These are phyloP conservation scores for Esox niger DNA, from an alignment of 2,113 vertebrate genomes.

Conservation along the genomic window DNA sequence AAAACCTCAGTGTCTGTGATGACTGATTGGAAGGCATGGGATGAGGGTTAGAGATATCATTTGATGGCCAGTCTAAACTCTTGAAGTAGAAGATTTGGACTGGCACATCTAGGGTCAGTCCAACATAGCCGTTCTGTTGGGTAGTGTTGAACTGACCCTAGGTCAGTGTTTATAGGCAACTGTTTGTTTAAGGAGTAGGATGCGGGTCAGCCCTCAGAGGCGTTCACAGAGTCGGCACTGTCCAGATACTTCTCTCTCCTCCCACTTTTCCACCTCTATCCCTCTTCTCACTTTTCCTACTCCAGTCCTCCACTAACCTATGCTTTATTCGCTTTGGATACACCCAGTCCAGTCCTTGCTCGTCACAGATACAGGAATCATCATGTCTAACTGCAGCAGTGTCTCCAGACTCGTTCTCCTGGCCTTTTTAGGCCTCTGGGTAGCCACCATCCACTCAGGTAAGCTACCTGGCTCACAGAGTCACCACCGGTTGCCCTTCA, in stretches of 20 bases:
- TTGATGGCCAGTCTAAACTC: neutral
- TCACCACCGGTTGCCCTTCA: neutral
- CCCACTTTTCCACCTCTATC: conserved; percentile 39
- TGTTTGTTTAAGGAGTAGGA: conserved; percentile 25
- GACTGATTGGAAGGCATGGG: neutral
- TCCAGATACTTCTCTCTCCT: conserved; percentile 53
- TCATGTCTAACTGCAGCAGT: conserved; percentile 65
- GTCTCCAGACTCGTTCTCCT: conserved; percentile 56
- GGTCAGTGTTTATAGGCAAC: neutral
- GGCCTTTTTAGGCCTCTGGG: conserved; percentile 56
- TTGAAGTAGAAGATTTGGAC: neutral
- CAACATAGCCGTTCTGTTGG: neutral
- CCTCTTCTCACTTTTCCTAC: conserved; percentile 33
- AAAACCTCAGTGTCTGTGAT: neutral
- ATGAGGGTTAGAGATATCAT: no score
- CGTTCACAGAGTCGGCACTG: conserved; percentile 71
- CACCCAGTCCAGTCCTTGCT: conserved; percentile 8
- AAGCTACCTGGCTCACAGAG: conserved; percentile 22
- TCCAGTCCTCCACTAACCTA: conserved; percentile 29
- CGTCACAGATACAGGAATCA: conserved; percentile 44
- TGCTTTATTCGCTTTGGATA: conserved; percentile 40
- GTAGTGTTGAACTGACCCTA: neutral
- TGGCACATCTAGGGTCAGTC: neutral
- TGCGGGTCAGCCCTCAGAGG: conserved; percentile 57
- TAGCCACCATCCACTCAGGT: conserved; percentile 66